Conservation (phyloP, 2,797 vertebrate genomes). For the Siniperca scherzeri region DNA sequence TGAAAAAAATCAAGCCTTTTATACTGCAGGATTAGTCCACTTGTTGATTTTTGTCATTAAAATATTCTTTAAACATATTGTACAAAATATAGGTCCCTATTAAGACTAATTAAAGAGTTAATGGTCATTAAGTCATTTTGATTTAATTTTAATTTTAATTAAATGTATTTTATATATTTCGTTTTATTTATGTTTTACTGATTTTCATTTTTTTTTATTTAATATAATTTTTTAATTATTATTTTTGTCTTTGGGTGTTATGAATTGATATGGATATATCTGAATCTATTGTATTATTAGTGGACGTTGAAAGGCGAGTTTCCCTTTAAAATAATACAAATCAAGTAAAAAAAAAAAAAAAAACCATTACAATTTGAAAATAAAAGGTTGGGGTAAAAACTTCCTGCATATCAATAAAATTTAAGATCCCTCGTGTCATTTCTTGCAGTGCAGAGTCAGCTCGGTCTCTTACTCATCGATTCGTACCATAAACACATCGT, state of each 20-base stretch:
- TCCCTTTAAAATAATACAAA: no score
- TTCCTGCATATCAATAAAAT: no score
- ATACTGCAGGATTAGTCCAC: background rate
- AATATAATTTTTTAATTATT: background rate
- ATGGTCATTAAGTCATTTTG: background rate
- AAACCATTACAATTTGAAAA: no score
- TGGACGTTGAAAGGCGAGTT: background rate
- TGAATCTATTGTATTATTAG: background rate
- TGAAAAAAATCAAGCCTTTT: no score
- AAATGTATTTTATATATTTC: background rate
- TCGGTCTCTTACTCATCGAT: slow-evolving; percentile 61
- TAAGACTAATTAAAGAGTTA: background rate
- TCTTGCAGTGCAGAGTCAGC: slow-evolving; percentile 26
- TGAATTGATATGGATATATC: background rate
- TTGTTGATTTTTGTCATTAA: background rate
- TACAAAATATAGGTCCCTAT: background rate
- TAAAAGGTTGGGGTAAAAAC: no score
- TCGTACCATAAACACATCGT: slow-evolving; percentile 34
- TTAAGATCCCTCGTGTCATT: background rate
- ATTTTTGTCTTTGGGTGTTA: background rate
- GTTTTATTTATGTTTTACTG: background rate
- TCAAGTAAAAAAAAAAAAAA: background rate
- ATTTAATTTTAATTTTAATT: no score
- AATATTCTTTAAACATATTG: background rate
- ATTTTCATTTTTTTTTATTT: background rate